A percentile compares a stretch with the other conserved stretches of the same genome.
These are phyloP conservation scores for Dryas iulia DNA, from an alignment of 1,140 invertebrate species.

Conservation along the genomic window DNA sequence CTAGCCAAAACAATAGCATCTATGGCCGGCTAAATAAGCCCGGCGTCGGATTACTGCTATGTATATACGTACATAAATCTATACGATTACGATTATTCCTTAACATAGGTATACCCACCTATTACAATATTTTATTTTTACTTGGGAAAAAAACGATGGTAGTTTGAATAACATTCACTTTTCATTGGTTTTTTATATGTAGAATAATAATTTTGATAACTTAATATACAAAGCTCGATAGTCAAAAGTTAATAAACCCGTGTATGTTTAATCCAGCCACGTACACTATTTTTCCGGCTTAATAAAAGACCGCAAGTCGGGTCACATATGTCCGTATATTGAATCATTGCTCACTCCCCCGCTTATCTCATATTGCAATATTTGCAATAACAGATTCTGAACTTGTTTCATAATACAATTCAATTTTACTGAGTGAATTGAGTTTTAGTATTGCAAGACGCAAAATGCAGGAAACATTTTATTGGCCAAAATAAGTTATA, in stretches of 20 bases:
- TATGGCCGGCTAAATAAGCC: constrained; percentile 30
- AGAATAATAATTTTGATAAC: too few relatives aligned
- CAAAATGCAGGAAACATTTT: neutral
- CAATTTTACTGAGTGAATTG: constrained; percentile 35
- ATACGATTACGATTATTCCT: neutral
- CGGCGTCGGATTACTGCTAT: constrained; percentile 17
- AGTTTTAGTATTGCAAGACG: neutral
- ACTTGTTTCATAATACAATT: constrained; percentile 47
- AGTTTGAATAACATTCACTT: too few relatives aligned
- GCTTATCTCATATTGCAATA: constrained; percentile 55
- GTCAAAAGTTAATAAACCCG: constrained; percentile 31
- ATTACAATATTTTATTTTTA: too few relatives aligned
- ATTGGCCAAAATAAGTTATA: neutral
- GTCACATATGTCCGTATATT: constrained; percentile 66
- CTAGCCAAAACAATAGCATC: constrained; percentile 40
- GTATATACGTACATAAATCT: neutral
- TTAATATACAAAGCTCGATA: neutral
- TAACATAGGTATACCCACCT: neutral
- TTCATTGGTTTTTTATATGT: too few relatives aligned
- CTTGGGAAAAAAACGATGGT: too few relatives aligned
- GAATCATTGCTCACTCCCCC: constrained; percentile 54
- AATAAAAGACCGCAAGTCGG: constrained; percentile 61
- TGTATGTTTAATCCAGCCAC: constrained; percentile 19
- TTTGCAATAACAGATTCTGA: constrained; percentile 46
- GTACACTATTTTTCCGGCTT: constrained; percentile 48